Percentiles rank a stretch among this genome's conserved stretches.
Evolutionary conservation across 2,797 vertebrate species (phyloP).

Genomic region (Geotrypetes seraphini): DNA sequence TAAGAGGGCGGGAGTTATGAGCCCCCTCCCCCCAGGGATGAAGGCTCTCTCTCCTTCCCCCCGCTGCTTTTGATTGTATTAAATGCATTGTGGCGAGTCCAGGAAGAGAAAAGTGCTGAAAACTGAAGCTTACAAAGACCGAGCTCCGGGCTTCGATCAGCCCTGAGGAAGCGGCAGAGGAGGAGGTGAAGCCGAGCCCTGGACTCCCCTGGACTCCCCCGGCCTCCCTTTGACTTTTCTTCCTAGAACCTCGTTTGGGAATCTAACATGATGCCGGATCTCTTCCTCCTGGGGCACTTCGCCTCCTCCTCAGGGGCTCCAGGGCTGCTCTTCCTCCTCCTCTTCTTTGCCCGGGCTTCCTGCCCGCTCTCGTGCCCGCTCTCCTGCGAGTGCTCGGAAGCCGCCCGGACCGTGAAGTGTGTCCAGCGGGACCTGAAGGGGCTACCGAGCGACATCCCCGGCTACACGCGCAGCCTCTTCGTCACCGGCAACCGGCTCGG

Average conservation of each 20-base stretch:
- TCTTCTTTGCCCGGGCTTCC: slow-evolving; percentile 28
- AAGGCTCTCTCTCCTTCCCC: slow-evolving; percentile 27
- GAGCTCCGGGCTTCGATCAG: neutral
- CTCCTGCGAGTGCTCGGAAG: slow-evolving; percentile 54
- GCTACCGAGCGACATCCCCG: slow-evolving; percentile 48
- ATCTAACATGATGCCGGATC: no score
- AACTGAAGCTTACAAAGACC: no score
- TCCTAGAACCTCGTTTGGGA: no score
- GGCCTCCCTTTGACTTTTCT: no score
- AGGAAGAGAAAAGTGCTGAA: no score
- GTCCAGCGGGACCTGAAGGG: slow-evolving; percentile 41
- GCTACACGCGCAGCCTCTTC: slow-evolving; percentile 42
- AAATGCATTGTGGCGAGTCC: slow-evolving; percentile 54
- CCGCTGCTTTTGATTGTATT: slow-evolving; percentile 22
- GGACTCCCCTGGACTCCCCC: neutral
- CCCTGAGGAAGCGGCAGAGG: no score
- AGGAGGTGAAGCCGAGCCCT: neutral
- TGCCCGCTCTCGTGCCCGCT: slow-evolving; percentile 45
- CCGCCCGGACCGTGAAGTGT: slow-evolving; percentile 51
- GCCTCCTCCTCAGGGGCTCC: neutral
- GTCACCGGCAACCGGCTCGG: slow-evolving; percentile 53
- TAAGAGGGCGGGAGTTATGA: neutral
- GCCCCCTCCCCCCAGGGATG: neutral
- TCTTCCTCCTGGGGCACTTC: neutral
- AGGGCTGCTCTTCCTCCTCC: slow-evolving; percentile 29